These are phyloP conservation scores for Apostichopus parvimensis DNA, from an alignment of 35 echinoderm and acorn worm species.

Conservation along the genomic window DNA sequence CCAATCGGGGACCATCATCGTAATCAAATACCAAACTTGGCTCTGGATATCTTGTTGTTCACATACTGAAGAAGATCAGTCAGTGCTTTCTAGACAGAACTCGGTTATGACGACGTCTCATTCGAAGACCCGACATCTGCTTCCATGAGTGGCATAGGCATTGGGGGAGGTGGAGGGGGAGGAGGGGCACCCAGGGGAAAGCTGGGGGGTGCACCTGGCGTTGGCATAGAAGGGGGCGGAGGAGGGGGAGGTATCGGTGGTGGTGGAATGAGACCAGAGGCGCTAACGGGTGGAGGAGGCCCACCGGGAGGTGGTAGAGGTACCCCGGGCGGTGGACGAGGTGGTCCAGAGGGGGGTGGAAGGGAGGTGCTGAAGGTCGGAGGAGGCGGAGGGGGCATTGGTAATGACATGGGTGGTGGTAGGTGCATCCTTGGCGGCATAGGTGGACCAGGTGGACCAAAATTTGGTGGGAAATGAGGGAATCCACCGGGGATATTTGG, in stretches of 20 bases:
- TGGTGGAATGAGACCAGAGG: constrained; percentile 44
- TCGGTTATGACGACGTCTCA: background rate
- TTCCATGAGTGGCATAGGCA: background rate
- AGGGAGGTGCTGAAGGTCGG: background rate
- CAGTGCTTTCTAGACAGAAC: background rate
- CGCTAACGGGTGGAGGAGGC: background rate
- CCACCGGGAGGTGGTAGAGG: constrained; percentile 20
- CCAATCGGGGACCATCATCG: no score
- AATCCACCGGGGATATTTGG: constrained; percentile 44
- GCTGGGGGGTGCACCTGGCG: constrained; percentile 32
- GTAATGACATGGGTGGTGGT: constrained; percentile 48
- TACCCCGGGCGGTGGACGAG: background rate
- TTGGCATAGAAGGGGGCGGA: constrained; percentile 65
- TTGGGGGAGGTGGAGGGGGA: constrained; percentile 44
- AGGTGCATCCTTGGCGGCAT: constrained; percentile 49
- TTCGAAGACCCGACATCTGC: background rate
- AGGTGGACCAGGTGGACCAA: constrained; percentile 51
- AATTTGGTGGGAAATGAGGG: constrained; percentile 24
- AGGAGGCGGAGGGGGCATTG: constrained; percentile 48
- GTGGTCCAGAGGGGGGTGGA: constrained; percentile 8
- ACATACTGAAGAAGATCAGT: background rate
- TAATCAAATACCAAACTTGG: no score
- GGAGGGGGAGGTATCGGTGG: constrained; percentile 48
- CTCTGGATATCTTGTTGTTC: no score
- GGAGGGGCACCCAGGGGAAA: constrained; percentile 52